Base-by-base conservation (phyloP, 2,797 vertebrate species). In the Schizopygopsis pylzovi region DNA sequence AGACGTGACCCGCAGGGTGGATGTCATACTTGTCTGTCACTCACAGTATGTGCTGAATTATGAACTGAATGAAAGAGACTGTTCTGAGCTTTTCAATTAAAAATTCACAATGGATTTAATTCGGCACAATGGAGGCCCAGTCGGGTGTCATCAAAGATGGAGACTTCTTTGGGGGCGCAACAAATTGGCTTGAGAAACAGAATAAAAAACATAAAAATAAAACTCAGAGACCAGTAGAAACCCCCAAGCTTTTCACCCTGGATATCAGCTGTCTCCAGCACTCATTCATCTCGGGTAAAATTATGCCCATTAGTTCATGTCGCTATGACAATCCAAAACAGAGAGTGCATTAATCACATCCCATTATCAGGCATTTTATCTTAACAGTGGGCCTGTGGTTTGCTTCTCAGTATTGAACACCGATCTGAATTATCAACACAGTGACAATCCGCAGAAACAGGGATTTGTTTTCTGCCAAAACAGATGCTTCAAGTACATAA, bases 221-320 rank as follows among this genome's bases (percentile, higher is more conserved):
- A 22, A 15, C 4, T 78, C 18, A 15, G 47, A 41, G 37, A 68
- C 39, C 43, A 45, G 78, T 22, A 43, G 45, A 67, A 47, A n/a
- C 52, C 28, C 13, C 33, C 12, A 0, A 37, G 83, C 65, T 28
- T 85, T 73, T 83, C 75, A 61, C 56, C 73, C 47, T 25, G 52
- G 61, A 79, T 75, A 79, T 82, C 33, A 45, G 33, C 25, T 72
- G 67, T 72, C 79, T 82, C 65, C 39, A 49, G 68, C 45, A 75
- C 47, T 77, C 43, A 84, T 76, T 80, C 71, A 81, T 86, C 80
- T 80, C 2, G 49, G 61, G 68, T 45, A 80, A 54, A 86, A 81
- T 77, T 75, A 83, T 37, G 43, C 76, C 77, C 82, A 80, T 86
- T 86, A 83, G 81, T 72, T 88, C 84, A 83, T 85, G 56, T 83